Percentiles rank a stretch among this genome's conserved stretches.
Evolutionary conservation across 2,888 invertebrate genomes (phyloP).

Genomic region (Patella pellucida): DNA sequence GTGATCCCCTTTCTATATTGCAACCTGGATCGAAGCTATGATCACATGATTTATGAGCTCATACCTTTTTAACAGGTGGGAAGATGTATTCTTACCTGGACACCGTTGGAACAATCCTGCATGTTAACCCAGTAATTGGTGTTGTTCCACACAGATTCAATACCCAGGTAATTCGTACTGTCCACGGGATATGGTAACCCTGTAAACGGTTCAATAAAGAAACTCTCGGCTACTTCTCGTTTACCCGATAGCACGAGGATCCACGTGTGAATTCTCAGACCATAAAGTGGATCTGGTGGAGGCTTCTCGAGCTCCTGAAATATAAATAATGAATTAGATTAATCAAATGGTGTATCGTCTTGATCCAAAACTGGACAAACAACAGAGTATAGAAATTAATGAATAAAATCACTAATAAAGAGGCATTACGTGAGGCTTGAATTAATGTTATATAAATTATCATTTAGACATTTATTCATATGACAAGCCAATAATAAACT

Average conservation of each 20-base stretch:
- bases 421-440: no score
- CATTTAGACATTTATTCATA: no score
- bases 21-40: no score
- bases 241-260: slow-evolving; percentile 79
- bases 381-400: no score
- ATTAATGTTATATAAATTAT: no score
- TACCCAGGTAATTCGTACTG: slow-evolving; percentile 78
- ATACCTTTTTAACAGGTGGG: not conserved
- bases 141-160: slow-evolving; percentile 90
- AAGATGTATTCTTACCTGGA: slow-evolving; percentile 55
- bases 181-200: slow-evolving; percentile 78
- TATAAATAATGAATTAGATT: not conserved
- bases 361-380: no score
- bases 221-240: slow-evolving; percentile 77
- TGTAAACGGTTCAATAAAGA: slow-evolving; percentile 89
- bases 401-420: no score
- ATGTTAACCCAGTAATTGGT: slow-evolving; percentile 78
- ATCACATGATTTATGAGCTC: not conserved
- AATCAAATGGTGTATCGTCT: no score
- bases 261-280: slow-evolving; percentile 83
- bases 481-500: no score
- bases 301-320: slow-evolving; percentile 67
- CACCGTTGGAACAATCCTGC: slow-evolving; percentile 71
- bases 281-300: slow-evolving; percentile 68
- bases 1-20: no score